These are phyloP conservation scores for Pollenia labialis DNA, from an alignment of 2,888 invertebrate species.

Conservation along the genomic window DNA sequence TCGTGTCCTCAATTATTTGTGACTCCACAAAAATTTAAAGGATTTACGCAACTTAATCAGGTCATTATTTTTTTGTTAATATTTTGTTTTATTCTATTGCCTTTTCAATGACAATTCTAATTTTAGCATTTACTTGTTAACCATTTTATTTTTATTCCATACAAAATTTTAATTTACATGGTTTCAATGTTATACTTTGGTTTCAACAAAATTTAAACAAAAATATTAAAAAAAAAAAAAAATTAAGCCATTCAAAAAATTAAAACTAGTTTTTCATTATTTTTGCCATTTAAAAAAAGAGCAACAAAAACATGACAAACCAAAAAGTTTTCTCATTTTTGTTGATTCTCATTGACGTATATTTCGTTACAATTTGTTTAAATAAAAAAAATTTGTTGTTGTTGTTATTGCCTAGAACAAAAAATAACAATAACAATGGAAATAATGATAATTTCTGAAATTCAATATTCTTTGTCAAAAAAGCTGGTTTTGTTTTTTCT, in stretches of 20 bases:
- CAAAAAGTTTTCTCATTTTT: slow-evolving; percentile 18
- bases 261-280: background rate
- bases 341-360: slow-evolving; percentile 20
- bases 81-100: slow-evolving; percentile 3
- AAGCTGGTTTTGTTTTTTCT: background rate
- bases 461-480: slow-evolving; percentile 57
- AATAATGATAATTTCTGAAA: slow-evolving; percentile 68
- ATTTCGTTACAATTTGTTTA: slow-evolving; percentile 50
- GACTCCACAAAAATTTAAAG: no score
- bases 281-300: slow-evolving; percentile 13
- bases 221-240: background rate
- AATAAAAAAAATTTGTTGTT: slow-evolving; percentile 11
- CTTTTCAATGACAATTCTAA: slow-evolving; percentile 7
- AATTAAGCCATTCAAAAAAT: background rate
- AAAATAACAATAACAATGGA: slow-evolving; percentile 12
- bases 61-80: background rate
- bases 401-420: slow-evolving; percentile 1
- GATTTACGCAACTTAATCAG: no score
- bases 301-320: slow-evolving; percentile 21
- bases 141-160: slow-evolving; percentile 13
- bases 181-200: background rate
- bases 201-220: slow-evolving; percentile 13
- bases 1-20: no score
- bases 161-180: background rate
- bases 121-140: slow-evolving; percentile 29